A percentile compares a stretch with the other conserved stretches of the same genome.
Evolutionary conservation across 2,888 invertebrate species (phyloP).

Genomic region (Pachycephus smyrnensis): DNA sequence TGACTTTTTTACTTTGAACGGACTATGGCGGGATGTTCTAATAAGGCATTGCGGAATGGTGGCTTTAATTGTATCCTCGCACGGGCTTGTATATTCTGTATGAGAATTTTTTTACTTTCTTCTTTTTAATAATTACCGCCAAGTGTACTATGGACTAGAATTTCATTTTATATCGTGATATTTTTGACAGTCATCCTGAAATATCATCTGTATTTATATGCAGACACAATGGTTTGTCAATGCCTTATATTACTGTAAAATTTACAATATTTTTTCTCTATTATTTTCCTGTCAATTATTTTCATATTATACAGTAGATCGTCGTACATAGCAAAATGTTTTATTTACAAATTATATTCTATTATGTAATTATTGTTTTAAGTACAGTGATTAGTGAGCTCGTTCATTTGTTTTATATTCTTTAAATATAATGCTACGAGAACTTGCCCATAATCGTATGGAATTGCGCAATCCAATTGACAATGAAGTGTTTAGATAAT

Average conservation of each 20-base stretch:
- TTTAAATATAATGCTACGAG: background rate
- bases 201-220: background rate
- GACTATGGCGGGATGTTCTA: background rate
- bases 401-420: background rate
- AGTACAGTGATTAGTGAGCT: no score
- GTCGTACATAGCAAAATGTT: no score
- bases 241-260: background rate
- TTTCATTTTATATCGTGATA: background rate
- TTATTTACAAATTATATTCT: background rate
- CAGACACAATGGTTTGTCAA: background rate
- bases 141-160: background rate
- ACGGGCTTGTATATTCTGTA: constrained; percentile 11
- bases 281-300: background rate
- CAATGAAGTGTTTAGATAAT: background rate
- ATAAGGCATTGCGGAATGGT: background rate
- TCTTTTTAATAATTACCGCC: background rate
- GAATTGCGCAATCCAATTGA: background rate
- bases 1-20: background rate
- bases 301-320: background rate
- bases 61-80: background rate
- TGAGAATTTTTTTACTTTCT: background rate
- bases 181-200: background rate
- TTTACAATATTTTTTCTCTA: background rate
- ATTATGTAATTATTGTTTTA: no score
- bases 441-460: background rate